A percentile compares a stretch with the other conserved stretches of the same genome.
These are phyloP conservation scores for Pteropus rufus DNA, from an alignment of 2,797 vertebrate genomes.

Conservation along the genomic window DNA sequence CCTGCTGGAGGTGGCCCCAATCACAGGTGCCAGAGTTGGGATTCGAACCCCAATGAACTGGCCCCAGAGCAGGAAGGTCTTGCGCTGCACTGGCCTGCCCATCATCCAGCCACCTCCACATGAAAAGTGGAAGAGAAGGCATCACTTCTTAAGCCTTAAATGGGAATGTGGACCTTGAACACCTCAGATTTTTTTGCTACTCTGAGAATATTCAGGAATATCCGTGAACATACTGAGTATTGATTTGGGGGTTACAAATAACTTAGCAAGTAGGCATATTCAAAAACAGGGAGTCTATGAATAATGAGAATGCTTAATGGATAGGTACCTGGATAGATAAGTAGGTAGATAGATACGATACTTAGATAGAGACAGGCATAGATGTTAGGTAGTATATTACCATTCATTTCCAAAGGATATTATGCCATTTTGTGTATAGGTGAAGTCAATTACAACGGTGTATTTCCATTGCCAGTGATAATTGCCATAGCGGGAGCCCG, in stretches of 20 bases:
- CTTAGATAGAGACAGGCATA: background rate
- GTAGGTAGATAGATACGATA: too few relatives aligned
- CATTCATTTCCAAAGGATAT: background rate
- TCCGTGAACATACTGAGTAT: background rate
- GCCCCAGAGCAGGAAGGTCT: background rate
- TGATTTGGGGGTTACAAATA: background rate
- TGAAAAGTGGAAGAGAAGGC: background rate
- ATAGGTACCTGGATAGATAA: background rate
- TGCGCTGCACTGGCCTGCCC: rapidly evolving
- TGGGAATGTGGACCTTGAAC: background rate
- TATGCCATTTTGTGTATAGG: background rate
- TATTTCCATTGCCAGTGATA: background rate
- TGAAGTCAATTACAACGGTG: background rate
- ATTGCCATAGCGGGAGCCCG: background rate
- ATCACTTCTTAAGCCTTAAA: rapidly evolving
- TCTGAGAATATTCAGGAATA: background rate
- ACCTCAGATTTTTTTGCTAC: background rate
- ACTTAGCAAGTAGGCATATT: background rate
- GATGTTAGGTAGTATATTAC: background rate
- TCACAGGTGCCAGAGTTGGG: background rate
- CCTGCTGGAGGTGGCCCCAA: background rate
- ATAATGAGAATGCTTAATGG: background rate
- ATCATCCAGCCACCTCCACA: background rate
- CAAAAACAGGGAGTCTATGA: background rate
- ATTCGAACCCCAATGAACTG: background rate